Evolutionary conservation across 2,888 invertebrate genomes (phyloP), one percentile per base, ranked within the genome.

Genomic region (Herminia tarsipennalis): DNA sequence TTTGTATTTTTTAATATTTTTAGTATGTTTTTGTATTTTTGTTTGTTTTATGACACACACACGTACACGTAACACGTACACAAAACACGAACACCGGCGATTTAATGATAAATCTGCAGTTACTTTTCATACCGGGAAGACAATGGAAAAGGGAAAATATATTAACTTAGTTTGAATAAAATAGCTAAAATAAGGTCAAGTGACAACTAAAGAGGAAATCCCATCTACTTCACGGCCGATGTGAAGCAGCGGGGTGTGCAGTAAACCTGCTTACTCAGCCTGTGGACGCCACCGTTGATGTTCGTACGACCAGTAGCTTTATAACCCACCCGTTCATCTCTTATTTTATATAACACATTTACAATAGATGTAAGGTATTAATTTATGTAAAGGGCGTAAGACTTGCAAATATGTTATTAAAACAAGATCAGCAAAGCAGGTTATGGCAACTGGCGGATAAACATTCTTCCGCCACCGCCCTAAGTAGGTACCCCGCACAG

Each of bases 401-500:
- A 1, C 16, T 10, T 20, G 16, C 14, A 10, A 38, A 21, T 14
- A 21, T 3, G 10, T 14, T 29, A 8, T n/a, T 18, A n/a, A 13
- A 37, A n/a, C 13, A 13, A 12, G 8, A 20, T 28, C 10, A 3
- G 17, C 13, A n/a, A 12, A n/a, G 13, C n/a, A 5, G n/a, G 5
- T n/a, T 20, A 37, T 20, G 8, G n/a, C n/a, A 20, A 17, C 2
- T 5, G 2, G 12, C 28, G 4, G 5, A 16, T 5, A 8, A 3
- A 25, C 18, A 32, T 28, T 36, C 27, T 32, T 39, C 44, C 32
- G 36, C 33, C 28, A 28, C 36, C 47, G 37, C 28, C 29, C 22
- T 38, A 17, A 44, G 40, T 51, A 36, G 46, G 27, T 18, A 39
- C 28, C 35, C 51, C 30, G 35, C 35, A 5, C 35, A 38, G 21